These are phyloP conservation scores for Cheilosia urbana DNA, from an alignment of 2,888 invertebrate species.

Conservation along the genomic window DNA sequence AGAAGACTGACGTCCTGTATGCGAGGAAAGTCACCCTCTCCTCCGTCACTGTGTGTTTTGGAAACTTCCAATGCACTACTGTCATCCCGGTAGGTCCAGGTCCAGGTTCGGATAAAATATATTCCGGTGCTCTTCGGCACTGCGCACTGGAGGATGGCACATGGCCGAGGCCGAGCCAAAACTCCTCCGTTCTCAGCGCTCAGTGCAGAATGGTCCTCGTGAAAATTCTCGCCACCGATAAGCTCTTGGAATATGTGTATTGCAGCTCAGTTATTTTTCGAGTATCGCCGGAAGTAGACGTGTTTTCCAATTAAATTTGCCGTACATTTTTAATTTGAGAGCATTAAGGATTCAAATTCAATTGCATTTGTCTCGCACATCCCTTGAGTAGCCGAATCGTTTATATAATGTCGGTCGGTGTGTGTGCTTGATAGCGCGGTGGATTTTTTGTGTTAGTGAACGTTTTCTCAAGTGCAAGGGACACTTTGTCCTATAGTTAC, in stretches of 20 bases:
- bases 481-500: conserved; percentile 23
- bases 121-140: conserved; percentile 39
- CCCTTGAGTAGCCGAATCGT: conserved; percentile 12
- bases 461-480: conserved; percentile 14
- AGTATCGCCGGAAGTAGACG: conserved; percentile 78
- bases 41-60: conserved; percentile 22
- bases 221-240: conserved; percentile 55
- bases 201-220: conserved; percentile 27
- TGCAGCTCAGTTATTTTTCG: conserved; percentile 77
- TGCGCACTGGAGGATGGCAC: conserved; percentile 42
- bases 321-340: conserved; percentile 58
- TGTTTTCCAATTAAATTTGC: conserved; percentile 64
- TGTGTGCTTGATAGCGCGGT: neutral
- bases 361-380: conserved; percentile 31
- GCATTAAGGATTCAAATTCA: conserved; percentile 48
- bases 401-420: conserved; percentile 31
- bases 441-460: conserved; percentile 26
- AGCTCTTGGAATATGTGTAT: conserved; percentile 68
- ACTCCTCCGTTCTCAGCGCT: conserved; percentile 23
- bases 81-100: conserved; percentile 57
- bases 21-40: neutral
- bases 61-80: conserved; percentile 47
- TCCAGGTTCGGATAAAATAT: conserved; percentile 58
- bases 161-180: neutral
- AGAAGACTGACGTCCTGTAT: conserved; percentile 7